Conservation (phyloP, 2,113 vertebrate genomes). For the Isichthys henryi region DNA sequence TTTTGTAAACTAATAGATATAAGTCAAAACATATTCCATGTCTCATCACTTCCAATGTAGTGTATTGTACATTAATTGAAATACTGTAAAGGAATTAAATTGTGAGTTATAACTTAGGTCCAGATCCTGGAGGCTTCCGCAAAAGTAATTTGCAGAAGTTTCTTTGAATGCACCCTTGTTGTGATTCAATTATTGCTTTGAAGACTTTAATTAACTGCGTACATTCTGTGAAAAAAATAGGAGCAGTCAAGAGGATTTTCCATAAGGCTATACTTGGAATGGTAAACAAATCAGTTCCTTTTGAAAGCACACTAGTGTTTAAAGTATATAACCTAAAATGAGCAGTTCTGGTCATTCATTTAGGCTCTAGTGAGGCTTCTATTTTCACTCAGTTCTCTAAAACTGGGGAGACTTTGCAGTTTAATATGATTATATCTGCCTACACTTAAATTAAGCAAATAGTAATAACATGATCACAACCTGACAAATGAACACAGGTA, state of each 20-base stretch:
- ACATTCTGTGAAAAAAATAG: neutral
- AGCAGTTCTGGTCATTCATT: neutral
- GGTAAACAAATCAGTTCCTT: neutral
- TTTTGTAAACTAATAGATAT: neutral
- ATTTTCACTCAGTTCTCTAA: neutral
- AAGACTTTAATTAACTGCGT: neutral
- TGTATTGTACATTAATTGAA: neutral
- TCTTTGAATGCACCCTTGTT: neutral
- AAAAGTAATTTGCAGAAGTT: neutral
- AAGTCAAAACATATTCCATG: neutral
- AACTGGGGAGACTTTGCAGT: neutral
- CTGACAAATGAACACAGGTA: neutral
- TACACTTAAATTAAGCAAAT: neutral
- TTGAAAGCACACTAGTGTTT: neutral
- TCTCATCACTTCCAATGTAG: neutral
- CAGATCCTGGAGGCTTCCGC: neutral
- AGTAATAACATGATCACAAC: neutral
- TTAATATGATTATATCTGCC: neutral
- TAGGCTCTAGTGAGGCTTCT: neutral
- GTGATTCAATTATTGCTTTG: neutral
- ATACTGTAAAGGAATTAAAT: neutral
- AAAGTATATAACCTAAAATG: neutral
- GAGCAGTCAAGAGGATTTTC: neutral
- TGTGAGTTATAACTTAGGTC: neutral
- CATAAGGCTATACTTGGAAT: neutral